Percentiles rank a stretch among this genome's conserved stretches.
Evolutionary conservation across 2,113 vertebrate genomes (phyloP).

Genomic region (Etia nguti): DNA sequence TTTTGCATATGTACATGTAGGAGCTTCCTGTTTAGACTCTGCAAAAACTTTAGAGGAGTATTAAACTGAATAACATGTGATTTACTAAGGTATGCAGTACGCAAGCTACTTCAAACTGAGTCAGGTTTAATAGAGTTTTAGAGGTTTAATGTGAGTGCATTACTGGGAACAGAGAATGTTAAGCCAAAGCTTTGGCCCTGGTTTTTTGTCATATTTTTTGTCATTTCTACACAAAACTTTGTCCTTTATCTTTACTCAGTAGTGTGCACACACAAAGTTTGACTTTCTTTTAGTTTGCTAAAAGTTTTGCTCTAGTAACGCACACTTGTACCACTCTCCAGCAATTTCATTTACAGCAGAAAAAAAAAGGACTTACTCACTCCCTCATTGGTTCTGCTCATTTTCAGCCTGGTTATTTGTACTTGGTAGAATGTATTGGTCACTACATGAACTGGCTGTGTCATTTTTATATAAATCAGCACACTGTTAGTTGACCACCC

Average conservation of each 20-base stretch:
- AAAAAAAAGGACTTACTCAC: background rate
- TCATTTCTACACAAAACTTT: background rate
- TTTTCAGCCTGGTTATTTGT: background rate
- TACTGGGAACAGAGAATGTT: background rate
- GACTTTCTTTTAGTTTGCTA: background rate
- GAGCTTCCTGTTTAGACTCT: background rate
- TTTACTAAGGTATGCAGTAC: background rate
- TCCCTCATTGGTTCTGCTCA: background rate
- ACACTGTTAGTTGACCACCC: background rate
- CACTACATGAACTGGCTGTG: background rate
- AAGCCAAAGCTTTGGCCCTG: background rate
- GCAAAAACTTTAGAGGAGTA: background rate
- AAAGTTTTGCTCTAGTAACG: background rate
- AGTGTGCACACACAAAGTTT: background rate
- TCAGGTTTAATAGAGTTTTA: background rate
- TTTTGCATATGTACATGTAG: background rate
- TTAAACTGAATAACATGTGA: background rate
- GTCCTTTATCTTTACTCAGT: background rate
- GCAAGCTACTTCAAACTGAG: background rate
- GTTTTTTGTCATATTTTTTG: background rate
- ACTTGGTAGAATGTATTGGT: background rate
- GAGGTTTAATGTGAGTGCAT: rapidly evolving
- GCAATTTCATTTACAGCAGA: background rate
- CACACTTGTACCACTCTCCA: background rate
- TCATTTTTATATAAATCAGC: background rate